Conservation (phyloP, 1,140 invertebrate species). For the Drosophila nasuta region DNA sequence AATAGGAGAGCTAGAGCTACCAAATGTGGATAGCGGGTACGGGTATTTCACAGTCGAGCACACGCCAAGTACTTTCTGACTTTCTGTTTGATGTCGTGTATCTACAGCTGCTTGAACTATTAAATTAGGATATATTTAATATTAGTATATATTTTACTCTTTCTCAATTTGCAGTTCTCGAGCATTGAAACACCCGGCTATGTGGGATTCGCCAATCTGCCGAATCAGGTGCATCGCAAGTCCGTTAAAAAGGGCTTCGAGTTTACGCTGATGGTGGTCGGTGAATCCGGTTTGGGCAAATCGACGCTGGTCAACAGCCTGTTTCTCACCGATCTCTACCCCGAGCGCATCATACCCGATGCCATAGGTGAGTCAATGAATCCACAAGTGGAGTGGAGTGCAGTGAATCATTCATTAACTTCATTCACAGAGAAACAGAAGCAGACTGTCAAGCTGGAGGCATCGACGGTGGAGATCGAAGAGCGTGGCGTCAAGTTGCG, state of each 20-base stretch:
- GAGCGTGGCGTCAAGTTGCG: slow-evolving; percentile 95
- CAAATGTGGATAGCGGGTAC: too few species aligned
- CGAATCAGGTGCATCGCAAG: slow-evolving; percentile 98
- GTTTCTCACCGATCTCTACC: slow-evolving; percentile 98
- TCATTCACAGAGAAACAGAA: slow-evolving; percentile 91
- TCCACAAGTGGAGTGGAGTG: not conserved
- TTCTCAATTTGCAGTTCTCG: slow-evolving; percentile 87
- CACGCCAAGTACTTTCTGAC: too few species aligned
- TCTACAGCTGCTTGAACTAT: too few species aligned
- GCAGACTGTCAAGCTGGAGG: slow-evolving; percentile 95
- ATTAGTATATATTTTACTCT: too few species aligned
- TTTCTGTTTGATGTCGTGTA: too few species aligned
- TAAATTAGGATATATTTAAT: too few species aligned
- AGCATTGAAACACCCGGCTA: slow-evolving; percentile 94
- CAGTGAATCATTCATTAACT: not conserved
- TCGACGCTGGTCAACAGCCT: slow-evolving; percentile 99
- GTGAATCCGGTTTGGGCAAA: slow-evolving; percentile 98
- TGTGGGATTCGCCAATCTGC: slow-evolving; percentile 96
- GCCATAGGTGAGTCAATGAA: slow-evolving; percentile 89
- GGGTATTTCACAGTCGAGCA: too few species aligned
- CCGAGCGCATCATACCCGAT: slow-evolving; percentile 94
- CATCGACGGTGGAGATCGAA: slow-evolving; percentile 97
- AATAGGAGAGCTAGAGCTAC: too few species aligned
- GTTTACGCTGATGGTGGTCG: slow-evolving; percentile 99
- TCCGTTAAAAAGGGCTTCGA: slow-evolving; percentile 99